Percentiles rank a stretch among this genome's conserved stretches.
These are phyloP conservation scores for Micromussa lordhowensis DNA, from an alignment of 92 coral and sea anemone species.

Conservation along the genomic window DNA sequence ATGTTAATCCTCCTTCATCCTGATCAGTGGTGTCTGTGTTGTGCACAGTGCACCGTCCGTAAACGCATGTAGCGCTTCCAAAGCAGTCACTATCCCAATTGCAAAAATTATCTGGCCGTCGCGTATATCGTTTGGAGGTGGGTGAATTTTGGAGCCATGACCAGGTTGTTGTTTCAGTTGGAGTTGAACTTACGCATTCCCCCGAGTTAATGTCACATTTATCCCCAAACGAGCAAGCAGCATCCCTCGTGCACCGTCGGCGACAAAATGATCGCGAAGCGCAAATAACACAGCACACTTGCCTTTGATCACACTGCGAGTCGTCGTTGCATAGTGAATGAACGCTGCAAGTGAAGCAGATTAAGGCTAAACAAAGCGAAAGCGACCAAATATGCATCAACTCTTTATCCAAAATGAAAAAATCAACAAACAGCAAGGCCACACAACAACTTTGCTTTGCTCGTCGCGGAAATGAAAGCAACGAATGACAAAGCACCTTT, in stretches of 20 bases:
- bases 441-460: background rate
- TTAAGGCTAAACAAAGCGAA: conserved; percentile 16
- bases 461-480: background rate
- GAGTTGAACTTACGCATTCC: background rate
- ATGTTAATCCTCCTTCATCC: background rate
- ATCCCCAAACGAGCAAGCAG: conserved; percentile 3
- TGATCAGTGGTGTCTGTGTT: too few relatives aligned
- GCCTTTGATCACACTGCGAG: background rate
- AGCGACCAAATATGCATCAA: conserved; percentile 15
- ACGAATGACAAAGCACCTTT: background rate
- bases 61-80: background rate
- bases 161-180: background rate
- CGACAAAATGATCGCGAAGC: background rate
- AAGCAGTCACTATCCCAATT: background rate
- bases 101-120: background rate
- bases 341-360: background rate
- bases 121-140: background rate
- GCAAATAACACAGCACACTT: background rate
- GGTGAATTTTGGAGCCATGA: background rate
- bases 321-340: background rate
- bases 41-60: conserved; percentile 16
- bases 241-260: background rate
- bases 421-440: too few relatives aligned
- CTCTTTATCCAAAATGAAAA: background rate
- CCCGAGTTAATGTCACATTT: background rate